Percentiles rank a stretch among this genome's conserved stretches.
Evolutionary conservation across 2,797 vertebrate species (phyloP).

Genomic region (Chanos chanos): DNA sequence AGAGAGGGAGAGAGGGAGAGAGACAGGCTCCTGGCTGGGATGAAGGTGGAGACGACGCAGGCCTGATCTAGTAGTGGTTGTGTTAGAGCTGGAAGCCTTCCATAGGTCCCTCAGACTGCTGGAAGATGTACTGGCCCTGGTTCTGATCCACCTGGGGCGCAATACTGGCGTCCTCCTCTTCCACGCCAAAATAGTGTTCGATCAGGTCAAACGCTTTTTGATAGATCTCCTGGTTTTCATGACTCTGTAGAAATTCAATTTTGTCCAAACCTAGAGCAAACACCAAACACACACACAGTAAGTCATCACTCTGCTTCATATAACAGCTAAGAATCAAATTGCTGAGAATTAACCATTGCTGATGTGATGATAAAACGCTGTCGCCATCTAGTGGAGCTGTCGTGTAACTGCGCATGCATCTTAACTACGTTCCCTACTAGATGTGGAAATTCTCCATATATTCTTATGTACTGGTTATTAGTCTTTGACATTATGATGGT

Average conservation of each 20-base stretch:
- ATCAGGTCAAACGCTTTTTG: constrained; percentile 86
- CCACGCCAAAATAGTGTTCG: constrained; percentile 83
- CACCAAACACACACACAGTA: background rate
- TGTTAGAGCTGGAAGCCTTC: constrained; percentile 83
- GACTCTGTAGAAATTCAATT: constrained; percentile 86
- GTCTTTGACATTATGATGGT: too few species aligned
- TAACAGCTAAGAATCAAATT: background rate
- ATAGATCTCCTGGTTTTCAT: constrained; percentile 88
- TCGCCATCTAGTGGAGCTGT: constrained; percentile 12
- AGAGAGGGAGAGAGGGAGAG: background rate
- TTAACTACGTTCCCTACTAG: background rate
- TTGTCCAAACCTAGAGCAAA: constrained; percentile 78
- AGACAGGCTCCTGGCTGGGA: constrained; percentile 9
- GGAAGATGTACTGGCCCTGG: constrained; percentile 87
- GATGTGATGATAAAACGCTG: background rate
- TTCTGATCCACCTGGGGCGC: constrained; percentile 85
- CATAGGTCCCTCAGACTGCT: constrained; percentile 83
- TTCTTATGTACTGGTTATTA: too few species aligned
- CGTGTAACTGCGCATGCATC: too few species aligned
- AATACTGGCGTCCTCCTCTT: constrained; percentile 84
- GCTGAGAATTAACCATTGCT: background rate
- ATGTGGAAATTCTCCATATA: too few species aligned
- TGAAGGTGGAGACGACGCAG: background rate
- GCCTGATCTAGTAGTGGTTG: constrained; percentile 26
- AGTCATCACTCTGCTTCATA: background rate